Evolutionary conservation across 1,140 invertebrate genomes (phyloP), one percentile per base, ranked within the genome.

Genomic region (Ladona fulva): DNA sequence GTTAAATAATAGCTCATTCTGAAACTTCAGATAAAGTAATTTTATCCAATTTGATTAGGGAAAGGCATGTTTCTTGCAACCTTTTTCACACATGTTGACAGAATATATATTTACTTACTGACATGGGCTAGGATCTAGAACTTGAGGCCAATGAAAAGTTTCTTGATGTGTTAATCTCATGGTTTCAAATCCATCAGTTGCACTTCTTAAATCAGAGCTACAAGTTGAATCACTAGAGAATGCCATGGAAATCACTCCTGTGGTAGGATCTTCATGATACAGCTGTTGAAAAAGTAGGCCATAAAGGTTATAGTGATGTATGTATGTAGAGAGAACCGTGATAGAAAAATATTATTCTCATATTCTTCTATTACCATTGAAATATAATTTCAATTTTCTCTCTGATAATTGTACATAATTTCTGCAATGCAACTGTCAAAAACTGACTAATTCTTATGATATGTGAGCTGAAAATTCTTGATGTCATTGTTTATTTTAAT

Each of bases 171-270:
- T 88, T 19, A 92, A 83, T 1, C 86, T 83, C 37, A 91, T 82
- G 12, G 87, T 89, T 81, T 92, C 91, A 80, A 88, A 90, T 44
- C 91, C 91, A 76, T 83, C 84, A 8, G 87, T 89, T 1, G 91
- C 84, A 80, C 88, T 90, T 24, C 86, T 81, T 19, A 92, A 84
- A 80, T 90, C 86, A 73, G 86, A 86, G 11, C 83, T 85, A 80
- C 91, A 92, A 25, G 91, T 91, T 0, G 91, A 92, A 81, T 92
- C 91, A 25, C 88, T 89, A 80, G 91, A 91, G n/a, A 92, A 86
- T 0, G 90, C 87, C 81, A 92, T 85, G 78, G 87, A 86, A 1
- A 90, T 89, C 78, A 86, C 86, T 6, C 90, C 89, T 75, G 86
- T 89, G 42, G 80, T 82, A 11, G 83, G 83, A 79, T 92, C 89